A percentile compares a stretch with the other conserved stretches of the same genome.
phyloP scores from a whole-genome alignment of 1,140 invertebrate genomes.

The Tribolium madens region DNA sequence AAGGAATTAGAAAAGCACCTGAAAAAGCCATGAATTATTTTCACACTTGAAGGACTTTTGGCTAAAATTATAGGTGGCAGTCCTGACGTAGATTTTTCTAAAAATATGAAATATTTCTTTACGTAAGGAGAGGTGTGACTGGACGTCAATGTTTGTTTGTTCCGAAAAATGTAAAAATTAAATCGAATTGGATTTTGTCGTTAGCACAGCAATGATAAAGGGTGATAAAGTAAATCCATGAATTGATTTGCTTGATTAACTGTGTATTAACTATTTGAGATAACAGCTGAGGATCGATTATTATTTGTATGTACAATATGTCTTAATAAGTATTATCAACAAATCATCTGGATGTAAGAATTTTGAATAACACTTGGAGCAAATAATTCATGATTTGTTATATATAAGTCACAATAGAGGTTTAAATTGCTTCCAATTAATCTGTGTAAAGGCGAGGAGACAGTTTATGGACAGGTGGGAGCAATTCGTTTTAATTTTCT shows the following conservation, averaged over 20 bases:
- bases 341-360: not conserved
- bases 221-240: too few relatives aligned
- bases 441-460: not conserved
- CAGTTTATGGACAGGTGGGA: not conserved
- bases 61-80: not conserved
- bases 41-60: not conserved
- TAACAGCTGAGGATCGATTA: too few relatives aligned
- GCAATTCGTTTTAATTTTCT: not conserved
- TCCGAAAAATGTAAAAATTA: not conserved
- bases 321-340: not conserved
- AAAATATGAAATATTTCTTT: not conserved
- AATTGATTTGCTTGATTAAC: too few relatives aligned
- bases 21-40: conserved; percentile 57
- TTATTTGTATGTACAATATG: too few relatives aligned
- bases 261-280: too few relatives aligned
- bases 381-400: conserved; percentile 11
- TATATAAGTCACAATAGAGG: not conserved
- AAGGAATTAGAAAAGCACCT: conserved; percentile 98
- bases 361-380: not conserved
- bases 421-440: conserved; percentile 13
- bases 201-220: not conserved
- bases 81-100: not conserved
- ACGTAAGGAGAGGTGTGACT: not conserved
- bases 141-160: not conserved
- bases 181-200: not conserved